Evolutionary conservation across 2,888 invertebrate species (phyloP).

Genomic region (Pyralis farinalis): DNA sequence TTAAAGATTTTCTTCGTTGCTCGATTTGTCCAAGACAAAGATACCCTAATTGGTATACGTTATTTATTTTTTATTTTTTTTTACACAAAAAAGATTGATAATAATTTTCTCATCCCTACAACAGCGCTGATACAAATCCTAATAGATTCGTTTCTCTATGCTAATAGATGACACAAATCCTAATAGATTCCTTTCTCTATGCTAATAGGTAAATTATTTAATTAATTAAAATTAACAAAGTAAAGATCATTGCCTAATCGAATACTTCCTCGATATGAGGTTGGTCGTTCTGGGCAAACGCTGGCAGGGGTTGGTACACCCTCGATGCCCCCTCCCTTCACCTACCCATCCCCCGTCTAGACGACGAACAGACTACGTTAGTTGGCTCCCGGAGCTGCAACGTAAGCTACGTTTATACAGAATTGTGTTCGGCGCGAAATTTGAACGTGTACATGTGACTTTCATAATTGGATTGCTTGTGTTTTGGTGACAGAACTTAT

Average conservation of each 20-base stretch:
- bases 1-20: too few relatives aligned
- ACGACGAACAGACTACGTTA: constrained; percentile 50
- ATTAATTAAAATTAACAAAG: constrained; percentile 47
- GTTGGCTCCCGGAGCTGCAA: constrained; percentile 44
- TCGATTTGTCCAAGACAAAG: too few relatives aligned
- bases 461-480: constrained; percentile 27
- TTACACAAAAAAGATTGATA: too few relatives aligned
- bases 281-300: constrained; percentile 53
- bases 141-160: too few relatives aligned
- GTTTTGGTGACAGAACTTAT: constrained; percentile 27
- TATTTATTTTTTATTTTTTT: too few relatives aligned
- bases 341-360: constrained; percentile 56
- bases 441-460: constrained; percentile 39
- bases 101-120: too few relatives aligned
- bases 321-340: constrained; percentile 32
- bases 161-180: too few relatives aligned
- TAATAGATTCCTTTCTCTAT: too few relatives aligned
- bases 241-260: constrained; percentile 47
- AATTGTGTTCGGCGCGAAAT: constrained; percentile 52
- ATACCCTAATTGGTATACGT: too few relatives aligned
- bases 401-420: constrained; percentile 38
- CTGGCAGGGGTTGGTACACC: constrained; percentile 56
- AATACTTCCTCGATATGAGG: constrained; percentile 55
- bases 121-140: too few relatives aligned
- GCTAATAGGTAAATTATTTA: too few relatives aligned